phyloP scores from a whole-genome alignment of 2,113 vertebrate species.

The Hucho hucho region DNA sequence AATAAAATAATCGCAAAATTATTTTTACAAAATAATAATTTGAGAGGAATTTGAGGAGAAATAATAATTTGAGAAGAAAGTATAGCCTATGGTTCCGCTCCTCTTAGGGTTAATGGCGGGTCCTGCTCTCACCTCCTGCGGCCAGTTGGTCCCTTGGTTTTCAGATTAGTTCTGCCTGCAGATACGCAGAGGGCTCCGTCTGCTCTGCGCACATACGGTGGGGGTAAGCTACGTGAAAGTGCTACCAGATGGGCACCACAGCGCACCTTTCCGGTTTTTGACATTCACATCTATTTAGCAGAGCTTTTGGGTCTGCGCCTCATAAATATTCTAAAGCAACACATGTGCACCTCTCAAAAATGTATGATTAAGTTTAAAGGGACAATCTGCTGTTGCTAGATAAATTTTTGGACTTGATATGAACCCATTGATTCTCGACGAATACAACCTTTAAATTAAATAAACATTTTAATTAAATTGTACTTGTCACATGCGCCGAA shows the following conservation, averaged over 20 bases:
- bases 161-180: conserved; percentile 69
- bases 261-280: conserved; percentile 66
- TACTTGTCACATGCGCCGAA: too few relatives aligned
- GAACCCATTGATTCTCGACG: too few relatives aligned
- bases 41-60: too few relatives aligned
- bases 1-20: too few relatives aligned
- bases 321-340: conserved; percentile 72
- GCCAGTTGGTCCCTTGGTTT: conserved; percentile 31
- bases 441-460: too few relatives aligned
- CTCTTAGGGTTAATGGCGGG: conserved; percentile 65
- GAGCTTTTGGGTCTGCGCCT: conserved; percentile 40
- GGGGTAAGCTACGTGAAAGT: conserved; percentile 67
- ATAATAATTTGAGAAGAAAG: background rate
- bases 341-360: conserved; percentile 59
- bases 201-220: conserved; percentile 57
- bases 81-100: conserved; percentile 51
- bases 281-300: conserved; percentile 54
- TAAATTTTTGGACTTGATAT: too few relatives aligned
- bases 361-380: conserved; percentile 41
- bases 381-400: background rate
- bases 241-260: conserved; percentile 71
- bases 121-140: conserved; percentile 57
- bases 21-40: too few relatives aligned
- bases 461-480: too few relatives aligned
- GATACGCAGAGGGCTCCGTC: conserved; percentile 53